These are phyloP conservation scores for Theropithecus gelada DNA, from an alignment of 2,113 vertebrate species.

Conservation along the genomic window DNA sequence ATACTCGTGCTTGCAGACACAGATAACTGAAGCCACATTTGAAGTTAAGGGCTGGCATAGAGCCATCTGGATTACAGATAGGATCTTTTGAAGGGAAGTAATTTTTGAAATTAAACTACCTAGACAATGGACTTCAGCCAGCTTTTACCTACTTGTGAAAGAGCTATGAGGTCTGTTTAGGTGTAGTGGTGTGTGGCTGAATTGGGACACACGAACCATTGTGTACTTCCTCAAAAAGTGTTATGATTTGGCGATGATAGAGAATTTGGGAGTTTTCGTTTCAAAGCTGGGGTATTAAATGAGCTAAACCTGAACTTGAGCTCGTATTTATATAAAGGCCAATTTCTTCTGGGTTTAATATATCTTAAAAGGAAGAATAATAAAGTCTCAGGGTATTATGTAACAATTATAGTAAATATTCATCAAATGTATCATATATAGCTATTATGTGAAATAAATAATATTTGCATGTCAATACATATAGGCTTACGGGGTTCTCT, in stretches of 20 bases:
- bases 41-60: neutral
- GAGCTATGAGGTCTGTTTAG: neutral
- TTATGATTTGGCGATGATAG: neutral
- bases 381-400: neutral
- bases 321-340: neutral
- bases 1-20: neutral
- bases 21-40: neutral
- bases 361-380: slow-evolving; percentile 18
- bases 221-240: neutral
- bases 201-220: neutral
- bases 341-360: neutral
- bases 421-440: neutral
- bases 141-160: neutral
- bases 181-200: neutral
- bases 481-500: neutral
- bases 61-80: neutral
- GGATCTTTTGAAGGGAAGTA: neutral
- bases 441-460: neutral
- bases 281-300: slow-evolving; percentile 9
- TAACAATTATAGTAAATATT: neutral
- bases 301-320: neutral
- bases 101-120: neutral
- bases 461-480: neutral
- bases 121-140: neutral
- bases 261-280: neutral